Conservation (phyloP, 2,797 vertebrate genomes). For the Betta splendens region DNA sequence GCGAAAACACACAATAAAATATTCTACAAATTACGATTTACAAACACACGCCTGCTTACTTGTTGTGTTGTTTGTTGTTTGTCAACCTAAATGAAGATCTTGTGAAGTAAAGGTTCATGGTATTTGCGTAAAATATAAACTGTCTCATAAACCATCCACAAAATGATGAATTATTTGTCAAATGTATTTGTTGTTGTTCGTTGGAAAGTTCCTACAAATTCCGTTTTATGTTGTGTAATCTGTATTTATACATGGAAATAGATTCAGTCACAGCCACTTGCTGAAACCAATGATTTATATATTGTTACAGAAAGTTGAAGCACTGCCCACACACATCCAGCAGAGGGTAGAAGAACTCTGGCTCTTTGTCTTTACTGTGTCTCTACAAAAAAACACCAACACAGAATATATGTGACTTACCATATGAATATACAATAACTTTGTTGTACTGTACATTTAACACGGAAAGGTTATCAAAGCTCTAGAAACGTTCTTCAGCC, state of each 20-base stretch:
- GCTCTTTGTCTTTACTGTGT: too few relatives aligned
- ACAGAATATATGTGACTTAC: too few relatives aligned
- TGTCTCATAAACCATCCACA: too few relatives aligned
- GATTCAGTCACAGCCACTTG: too few relatives aligned
- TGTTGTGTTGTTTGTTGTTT: too few relatives aligned
- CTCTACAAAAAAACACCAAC: neutral
- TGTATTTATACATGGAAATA: too few relatives aligned
- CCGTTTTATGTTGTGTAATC: neutral
- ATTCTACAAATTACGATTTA: neutral
- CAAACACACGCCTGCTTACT: neutral
- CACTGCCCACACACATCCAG: conserved; percentile 32
- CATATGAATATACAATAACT: neutral
- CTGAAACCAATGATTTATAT: neutral
- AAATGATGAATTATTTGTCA: too few relatives aligned
- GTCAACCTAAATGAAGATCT: neutral
- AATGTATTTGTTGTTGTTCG: too few relatives aligned
- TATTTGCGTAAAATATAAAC: too few relatives aligned
- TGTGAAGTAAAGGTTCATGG: too few relatives aligned
- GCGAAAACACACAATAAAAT: neutral
- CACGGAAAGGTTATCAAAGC: neutral
- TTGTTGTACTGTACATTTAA: neutral
- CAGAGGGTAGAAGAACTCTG: conserved; percentile 56
- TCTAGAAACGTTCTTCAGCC: neutral
- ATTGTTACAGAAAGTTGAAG: neutral
- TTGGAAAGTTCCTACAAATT: neutral